Percentiles rank a stretch among this genome's conserved stretches.
Evolutionary conservation across 2,797 vertebrate genomes (phyloP).

Genomic region (Myotis pilosus): DNA sequence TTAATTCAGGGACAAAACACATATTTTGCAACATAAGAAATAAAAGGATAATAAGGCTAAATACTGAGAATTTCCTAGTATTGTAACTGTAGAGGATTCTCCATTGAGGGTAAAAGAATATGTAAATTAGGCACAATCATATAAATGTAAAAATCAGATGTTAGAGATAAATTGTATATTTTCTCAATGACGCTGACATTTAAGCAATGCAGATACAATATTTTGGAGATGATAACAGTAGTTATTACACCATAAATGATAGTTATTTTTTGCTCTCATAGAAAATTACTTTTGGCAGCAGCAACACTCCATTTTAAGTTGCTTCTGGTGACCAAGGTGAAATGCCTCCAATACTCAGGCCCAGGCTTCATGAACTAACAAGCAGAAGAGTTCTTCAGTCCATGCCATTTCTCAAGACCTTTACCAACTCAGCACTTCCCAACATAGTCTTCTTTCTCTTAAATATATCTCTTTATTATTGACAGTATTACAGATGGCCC

Average conservation of each 20-base stretch:
- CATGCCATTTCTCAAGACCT: background rate
- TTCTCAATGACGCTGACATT: background rate
- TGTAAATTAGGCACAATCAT: background rate
- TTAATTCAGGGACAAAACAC: background rate
- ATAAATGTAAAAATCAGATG: background rate
- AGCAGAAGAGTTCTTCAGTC: background rate
- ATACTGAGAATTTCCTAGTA: background rate
- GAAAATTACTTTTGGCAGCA: background rate
- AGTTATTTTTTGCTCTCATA: background rate
- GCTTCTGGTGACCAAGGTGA: background rate
- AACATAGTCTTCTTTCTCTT: background rate
- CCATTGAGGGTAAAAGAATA: accelerated
- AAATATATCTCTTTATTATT: background rate
- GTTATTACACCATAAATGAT: background rate
- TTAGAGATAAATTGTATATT: background rate
- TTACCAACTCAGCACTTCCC: background rate
- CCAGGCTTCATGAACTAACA: background rate
- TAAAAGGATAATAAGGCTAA: background rate
- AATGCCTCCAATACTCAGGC: background rate
- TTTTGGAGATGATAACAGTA: background rate
- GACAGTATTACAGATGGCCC: too few species aligned
- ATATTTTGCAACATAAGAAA: background rate
- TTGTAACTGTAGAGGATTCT: background rate
- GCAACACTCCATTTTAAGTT: background rate
- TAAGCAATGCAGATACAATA: background rate